Evolutionary conservation across 1,140 invertebrate species (phyloP), one percentile per base, ranked within the genome.

Genomic region (Zaprionus camerounensis): DNA sequence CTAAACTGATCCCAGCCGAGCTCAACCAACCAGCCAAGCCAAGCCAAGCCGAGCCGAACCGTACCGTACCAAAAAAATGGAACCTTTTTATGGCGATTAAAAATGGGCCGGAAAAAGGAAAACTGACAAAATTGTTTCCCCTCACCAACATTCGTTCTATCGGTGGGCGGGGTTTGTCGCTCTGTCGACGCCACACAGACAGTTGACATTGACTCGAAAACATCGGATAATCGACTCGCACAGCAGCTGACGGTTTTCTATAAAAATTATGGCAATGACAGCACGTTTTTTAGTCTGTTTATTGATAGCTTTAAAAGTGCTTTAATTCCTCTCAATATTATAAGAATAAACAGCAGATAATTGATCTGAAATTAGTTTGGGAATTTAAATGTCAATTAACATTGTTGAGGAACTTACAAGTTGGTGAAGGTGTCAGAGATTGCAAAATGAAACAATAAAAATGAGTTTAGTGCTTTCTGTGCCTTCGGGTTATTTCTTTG

Each of bases 141-240:
- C 7, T 17, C 6, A 17, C 15, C 26, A 31, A 2, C 41, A 46
- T 17, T 17, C 2, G 20, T 49, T 49, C 34, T 26, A 44, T 31
- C 1, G 15, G 59, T 38, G 20, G 38, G 36, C 22, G n/a, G 59
- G n/a, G 59, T 28, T 9, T 20, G 20, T 17, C 20, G 22, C 11
- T 13, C 46, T n/a, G 41, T 46, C 38, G 15, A 46, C n/a, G 41
- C n/a, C 41, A 17, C 41, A 1, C 58, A 31, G 44, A 22, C 59
- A 62, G 59, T 31, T 62, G 59, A 62, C 59, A 62, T 62, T 31
- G 44, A 31, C 15, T 62, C n/a, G n/a, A 41, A 41, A 46, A 46
- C 38, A 36, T 6, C 15, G 15, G 38, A 36, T 62, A 62, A 49
- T 62, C 41, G 41, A 17, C 38, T 61, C 20, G 36, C 12, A 12